Percentiles rank a stretch among this genome's conserved stretches.
Conservation (phyloP, 2,797 vertebrate genomes). For the Euphonia xanthogaster region DNA sequence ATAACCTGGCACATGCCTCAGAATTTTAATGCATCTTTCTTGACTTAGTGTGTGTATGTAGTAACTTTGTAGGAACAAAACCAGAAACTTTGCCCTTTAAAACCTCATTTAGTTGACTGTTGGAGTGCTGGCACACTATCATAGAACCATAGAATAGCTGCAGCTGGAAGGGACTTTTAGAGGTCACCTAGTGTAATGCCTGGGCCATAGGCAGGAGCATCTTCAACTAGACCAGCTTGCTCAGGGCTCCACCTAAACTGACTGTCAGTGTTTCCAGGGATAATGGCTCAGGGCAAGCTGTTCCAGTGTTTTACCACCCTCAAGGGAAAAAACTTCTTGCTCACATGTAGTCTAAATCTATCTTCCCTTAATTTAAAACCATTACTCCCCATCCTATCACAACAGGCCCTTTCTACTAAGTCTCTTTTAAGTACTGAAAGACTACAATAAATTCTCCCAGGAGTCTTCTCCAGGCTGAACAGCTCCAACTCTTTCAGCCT, state of each 20-base stretch:
- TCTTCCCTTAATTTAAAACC: not conserved
- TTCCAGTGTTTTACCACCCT: not conserved
- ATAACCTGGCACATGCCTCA: not conserved
- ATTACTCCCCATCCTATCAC: not conserved
- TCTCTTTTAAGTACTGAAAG: not conserved
- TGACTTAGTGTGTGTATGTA: not conserved
- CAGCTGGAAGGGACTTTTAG: not conserved
- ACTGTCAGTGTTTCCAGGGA: not conserved
- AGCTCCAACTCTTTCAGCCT: not conserved
- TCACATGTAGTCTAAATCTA: not conserved
- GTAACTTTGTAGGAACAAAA: not conserved
- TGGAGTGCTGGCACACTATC: not conserved
- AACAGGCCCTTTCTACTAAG: not conserved
- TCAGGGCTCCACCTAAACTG: not conserved
- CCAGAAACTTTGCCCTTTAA: not conserved
- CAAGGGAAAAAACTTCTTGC: not conserved
- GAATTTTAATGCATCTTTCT: constrained; percentile 1
- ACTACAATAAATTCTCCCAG: fast-evolving
- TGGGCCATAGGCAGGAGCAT: not conserved
- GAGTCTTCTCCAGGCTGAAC: not conserved
- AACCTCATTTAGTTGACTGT: not conserved
- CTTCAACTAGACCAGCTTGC: not conserved
- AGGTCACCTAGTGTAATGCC: not conserved
- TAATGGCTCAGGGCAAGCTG: not conserved
- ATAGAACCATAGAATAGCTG: not conserved